Conservation (phyloP, 2,113 vertebrate species). For the Gnathonemus longibarbis region DNA sequence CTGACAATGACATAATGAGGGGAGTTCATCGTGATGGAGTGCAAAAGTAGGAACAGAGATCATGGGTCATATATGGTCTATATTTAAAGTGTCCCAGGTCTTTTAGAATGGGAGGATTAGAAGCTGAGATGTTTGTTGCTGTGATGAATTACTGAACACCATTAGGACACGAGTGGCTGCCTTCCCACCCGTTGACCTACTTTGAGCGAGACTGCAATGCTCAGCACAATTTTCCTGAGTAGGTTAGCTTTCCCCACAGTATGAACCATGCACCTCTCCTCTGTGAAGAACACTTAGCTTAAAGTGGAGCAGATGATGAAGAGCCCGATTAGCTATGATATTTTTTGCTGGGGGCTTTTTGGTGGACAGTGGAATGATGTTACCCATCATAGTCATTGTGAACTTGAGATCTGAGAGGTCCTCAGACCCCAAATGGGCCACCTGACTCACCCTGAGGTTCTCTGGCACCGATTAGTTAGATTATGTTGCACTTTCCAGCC, state of each 20-base stretch:
- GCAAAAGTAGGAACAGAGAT: background rate
- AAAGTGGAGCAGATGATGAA: background rate
- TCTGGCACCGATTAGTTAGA: background rate
- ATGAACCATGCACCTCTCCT: background rate
- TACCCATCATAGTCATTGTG: background rate
- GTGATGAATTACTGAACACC: background rate
- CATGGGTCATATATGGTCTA: background rate
- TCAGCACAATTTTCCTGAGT: background rate
- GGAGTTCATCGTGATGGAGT: background rate
- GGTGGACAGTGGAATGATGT: background rate
- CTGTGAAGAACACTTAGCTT: background rate
- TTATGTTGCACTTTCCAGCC: background rate
- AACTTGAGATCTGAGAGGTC: background rate
- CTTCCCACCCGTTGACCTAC: background rate
- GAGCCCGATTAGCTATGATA: background rate
- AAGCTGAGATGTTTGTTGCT: background rate
- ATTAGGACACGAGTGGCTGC: background rate
- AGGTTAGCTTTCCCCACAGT: background rate
- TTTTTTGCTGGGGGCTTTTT: background rate
- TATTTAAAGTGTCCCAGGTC: background rate
- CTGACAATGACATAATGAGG: background rate
- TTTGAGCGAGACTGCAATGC: background rate
- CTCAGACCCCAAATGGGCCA: background rate
- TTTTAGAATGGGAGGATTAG: background rate
- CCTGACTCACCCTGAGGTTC: background rate